These are phyloP conservation scores for Melanotaenia nigrans DNA, from an alignment of 2,797 vertebrate species.

Conservation along the genomic window DNA sequence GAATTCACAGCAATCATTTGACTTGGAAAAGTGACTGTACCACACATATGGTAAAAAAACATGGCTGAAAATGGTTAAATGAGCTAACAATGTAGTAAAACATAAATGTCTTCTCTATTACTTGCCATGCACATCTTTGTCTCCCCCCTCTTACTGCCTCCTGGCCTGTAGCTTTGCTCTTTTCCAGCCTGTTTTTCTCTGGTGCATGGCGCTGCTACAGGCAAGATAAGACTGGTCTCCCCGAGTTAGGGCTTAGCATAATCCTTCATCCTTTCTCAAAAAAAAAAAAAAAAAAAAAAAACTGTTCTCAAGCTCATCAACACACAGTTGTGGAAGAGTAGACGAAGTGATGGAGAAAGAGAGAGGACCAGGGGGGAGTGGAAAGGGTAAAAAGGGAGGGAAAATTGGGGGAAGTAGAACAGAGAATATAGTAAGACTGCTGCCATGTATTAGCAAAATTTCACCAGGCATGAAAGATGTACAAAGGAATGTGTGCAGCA, in stretches of 20 bases:
- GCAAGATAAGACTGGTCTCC: constrained; percentile 85
- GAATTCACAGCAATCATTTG: neutral
- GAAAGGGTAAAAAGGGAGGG: constrained; percentile 49
- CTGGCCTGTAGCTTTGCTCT: constrained; percentile 75
- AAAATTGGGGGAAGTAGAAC: constrained; percentile 34
- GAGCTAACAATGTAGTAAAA: constrained; percentile 47
- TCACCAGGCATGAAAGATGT: constrained; percentile 69
- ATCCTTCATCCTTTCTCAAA: constrained; percentile 83
- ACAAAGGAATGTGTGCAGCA: constrained; percentile 75
- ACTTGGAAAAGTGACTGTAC: neutral
- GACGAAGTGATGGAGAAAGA: constrained; percentile 71
- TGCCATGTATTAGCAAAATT: constrained; percentile 72
- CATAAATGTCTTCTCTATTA: constrained; percentile 63
- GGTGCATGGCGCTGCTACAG: constrained; percentile 83
- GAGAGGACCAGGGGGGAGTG: constrained; percentile 46
- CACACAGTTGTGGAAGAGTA: constrained; percentile 73
- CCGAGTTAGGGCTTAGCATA: constrained; percentile 85
- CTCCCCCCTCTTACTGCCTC: constrained; percentile 54
- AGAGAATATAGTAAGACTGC: constrained; percentile 61
- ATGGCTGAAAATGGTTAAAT: constrained; percentile 35
- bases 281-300: constrained; percentile 61
- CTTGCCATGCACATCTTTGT: constrained; percentile 65
- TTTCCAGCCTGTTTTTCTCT: constrained; percentile 81
- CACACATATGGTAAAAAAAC: constrained; percentile 20
- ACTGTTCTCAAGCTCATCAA: constrained; percentile 79